Percentiles rank a stretch among this genome's conserved stretches.
These are phyloP conservation scores for Columba janthina DNA, from an alignment of 2,113 vertebrate species.

Conservation along the genomic window DNA sequence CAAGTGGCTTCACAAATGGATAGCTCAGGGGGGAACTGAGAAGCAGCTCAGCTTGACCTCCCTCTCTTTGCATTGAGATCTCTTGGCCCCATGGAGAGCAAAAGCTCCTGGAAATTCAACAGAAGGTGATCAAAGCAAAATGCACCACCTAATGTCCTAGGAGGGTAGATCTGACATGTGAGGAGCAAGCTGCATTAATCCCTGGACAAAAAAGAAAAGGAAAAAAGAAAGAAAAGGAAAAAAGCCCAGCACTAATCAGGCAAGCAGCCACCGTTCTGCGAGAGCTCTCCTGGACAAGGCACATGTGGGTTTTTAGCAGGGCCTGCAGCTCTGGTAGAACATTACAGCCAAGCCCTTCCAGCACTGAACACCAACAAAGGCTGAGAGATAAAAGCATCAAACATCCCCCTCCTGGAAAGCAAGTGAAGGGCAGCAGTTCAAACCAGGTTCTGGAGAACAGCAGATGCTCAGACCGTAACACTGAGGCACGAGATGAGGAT, in stretches of 20 bases:
- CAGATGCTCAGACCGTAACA: constrained; percentile 20
- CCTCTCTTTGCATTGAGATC: constrained; percentile 44
- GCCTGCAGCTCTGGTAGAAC: constrained; percentile 58
- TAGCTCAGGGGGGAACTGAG: neutral
- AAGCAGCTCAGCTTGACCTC: constrained; percentile 55
- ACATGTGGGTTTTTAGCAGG: constrained; percentile 40
- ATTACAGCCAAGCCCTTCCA: constrained; percentile 49
- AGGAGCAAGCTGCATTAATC: constrained; percentile 55
- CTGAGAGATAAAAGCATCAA: constrained; percentile 62
- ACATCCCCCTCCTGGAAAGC: constrained; percentile 63
- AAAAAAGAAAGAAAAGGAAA: neutral
- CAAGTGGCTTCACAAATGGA: neutral
- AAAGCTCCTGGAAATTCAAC: constrained; percentile 65
- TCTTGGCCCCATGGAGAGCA: constrained; percentile 49
- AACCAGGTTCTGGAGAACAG: constrained; percentile 55
- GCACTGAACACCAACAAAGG: constrained; percentile 57
- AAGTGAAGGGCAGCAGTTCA: constrained; percentile 62
- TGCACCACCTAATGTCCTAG: constrained; percentile 45
- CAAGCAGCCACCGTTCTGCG: neutral
- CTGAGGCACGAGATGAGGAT: neutral
- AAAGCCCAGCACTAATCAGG: constrained; percentile 29
- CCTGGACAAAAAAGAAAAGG: neutral
- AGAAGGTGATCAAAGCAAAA: constrained; percentile 64
- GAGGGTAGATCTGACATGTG: constrained; percentile 52
- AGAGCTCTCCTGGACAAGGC: constrained; percentile 44